Base-by-base conservation (phyloP, 2,888 invertebrate species). In the Megamerina dolium region DNA sequence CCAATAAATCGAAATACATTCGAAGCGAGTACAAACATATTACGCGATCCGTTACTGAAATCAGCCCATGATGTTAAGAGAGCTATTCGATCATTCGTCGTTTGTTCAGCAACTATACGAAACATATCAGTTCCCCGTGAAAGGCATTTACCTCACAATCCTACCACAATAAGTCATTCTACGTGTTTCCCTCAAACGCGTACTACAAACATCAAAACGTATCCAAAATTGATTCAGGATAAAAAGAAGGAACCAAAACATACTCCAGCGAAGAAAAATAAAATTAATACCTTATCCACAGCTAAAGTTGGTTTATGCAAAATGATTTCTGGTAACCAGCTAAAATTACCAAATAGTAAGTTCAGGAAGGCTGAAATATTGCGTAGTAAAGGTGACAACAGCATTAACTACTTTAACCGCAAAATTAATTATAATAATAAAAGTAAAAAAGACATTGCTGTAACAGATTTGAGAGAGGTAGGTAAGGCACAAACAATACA, bases 1-100 rank as follows among this genome's bases (percentile, higher is more conserved):
- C 68, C 71, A 1, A 52, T 63, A 5, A 54, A 55, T 40, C 61
- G 66, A 13, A 61, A 62, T 38, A 66, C 64, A 40, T 69, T 71
- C 27, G 66, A 70, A 50, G 68, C 70, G 0, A 70, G 70, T 45
- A 72, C 72, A 5, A 71, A 70, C 43, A 72, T 72, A 4, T 50
- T 72, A 33, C 52, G 68, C 3, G 70, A 81, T 23, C 76, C 79
- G 0, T 78, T 77, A 42, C 60, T 82, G 4, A 67, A 77, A 30
- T 79, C 80, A 1, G 77, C 81, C 1, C 74, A 74, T 19, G 79
- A 80, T 58, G 78, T 79, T 0, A 76, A 76, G 48, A 73, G 73
- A 45, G 74, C 72, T 6, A 68, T 72, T 41, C 73, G 70, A 44
- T 71, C 67, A 0, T 66, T 66, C 50, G 70, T 67, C 41, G 63